A percentile compares a stretch with the other conserved stretches of the same genome.
Evolutionary conservation across 1,140 invertebrate genomes (phyloP).

Genomic region (Tribolium madens): DNA sequence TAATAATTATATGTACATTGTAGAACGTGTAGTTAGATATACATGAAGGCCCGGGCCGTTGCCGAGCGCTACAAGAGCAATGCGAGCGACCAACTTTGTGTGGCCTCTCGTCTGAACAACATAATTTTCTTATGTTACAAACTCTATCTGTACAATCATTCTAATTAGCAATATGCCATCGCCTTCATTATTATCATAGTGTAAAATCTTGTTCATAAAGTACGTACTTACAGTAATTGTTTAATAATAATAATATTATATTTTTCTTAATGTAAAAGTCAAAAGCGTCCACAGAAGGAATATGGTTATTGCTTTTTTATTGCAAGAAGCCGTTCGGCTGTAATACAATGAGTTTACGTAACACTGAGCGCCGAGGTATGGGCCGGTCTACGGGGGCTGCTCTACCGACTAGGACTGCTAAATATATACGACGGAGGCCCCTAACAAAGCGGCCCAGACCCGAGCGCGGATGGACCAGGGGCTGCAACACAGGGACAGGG

Average conservation of each 20-base stretch:
- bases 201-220: constrained; percentile 66
- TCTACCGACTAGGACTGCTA: constrained; percentile 34
- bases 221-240: constrained; percentile 66
- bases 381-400: constrained; percentile 17
- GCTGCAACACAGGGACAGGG: constrained; percentile 62
- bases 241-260: constrained; percentile 60
- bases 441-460: neutral
- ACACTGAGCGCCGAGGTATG: constrained; percentile 20
- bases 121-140: constrained; percentile 66
- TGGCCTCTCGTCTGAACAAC: constrained; percentile 66
- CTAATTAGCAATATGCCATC: constrained; percentile 61
- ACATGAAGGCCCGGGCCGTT: constrained; percentile 66
- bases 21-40: constrained; percentile 77
- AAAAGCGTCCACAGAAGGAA: constrained; percentile 69
- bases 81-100: neutral
- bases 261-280: constrained; percentile 65
- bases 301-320: constrained; percentile 70
- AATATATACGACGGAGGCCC: constrained; percentile 4
- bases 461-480: constrained; percentile 45
- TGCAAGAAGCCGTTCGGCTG: constrained; percentile 66
- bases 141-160: constrained; percentile 68
- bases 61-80: constrained; percentile 52
- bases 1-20: constrained; percentile 74
- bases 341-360: constrained; percentile 56
- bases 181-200: constrained; percentile 65